Base-by-base conservation (phyloP, 2,888 invertebrate species). In the Hololepta plana region DNA sequence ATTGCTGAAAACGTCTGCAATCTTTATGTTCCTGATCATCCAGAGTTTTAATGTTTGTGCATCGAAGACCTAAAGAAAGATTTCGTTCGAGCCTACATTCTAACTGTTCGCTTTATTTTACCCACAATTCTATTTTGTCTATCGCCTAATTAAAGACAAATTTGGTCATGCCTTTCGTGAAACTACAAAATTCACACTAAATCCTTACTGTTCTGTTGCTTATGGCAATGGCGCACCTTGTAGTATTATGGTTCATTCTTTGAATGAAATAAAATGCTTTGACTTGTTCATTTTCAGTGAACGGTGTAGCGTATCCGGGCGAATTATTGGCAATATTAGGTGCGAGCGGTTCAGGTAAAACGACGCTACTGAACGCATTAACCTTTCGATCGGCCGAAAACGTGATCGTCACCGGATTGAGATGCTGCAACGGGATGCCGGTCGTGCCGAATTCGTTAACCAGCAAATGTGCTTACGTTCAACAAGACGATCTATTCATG, bases 401-500 rank as follows among this genome's bases (percentile, higher is more conserved):
- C 3, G 64, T 82, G 2, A 64, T 69, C 10, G 64, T 77, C 21
- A 59, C 59, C 8, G 69, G 69, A 7, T 45, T 53, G 12, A 49
- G 66, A 37, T 61, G 61, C 27, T 54, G 85, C 9, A 91, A 91
- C 44, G 88, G 87, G 0, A 64, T 69, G 40, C 70, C 72, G 3
- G 72, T 81, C 1, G 69, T 70, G 7, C 66, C 75, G 9, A 71
- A 68, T 32, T 67, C 70, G 19, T 60, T 80, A 44, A 74, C 73
- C 27, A 73, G 79, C 5, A 62, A 81, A 16, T 80, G 82, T 10
- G 88, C 87, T 0, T 93, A 91, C 42, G 88, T 93, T 0, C 90
- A 91, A 46, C 93, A 93, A 49, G 81, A 90, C 41, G 91, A 93
- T 52, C 57, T 91, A 26, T 93, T 93, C 47, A 79, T 93, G 38